These are phyloP conservation scores for Ifrita kowaldi DNA, from an alignment of 2,113 vertebrate species.

Conservation along the genomic window DNA sequence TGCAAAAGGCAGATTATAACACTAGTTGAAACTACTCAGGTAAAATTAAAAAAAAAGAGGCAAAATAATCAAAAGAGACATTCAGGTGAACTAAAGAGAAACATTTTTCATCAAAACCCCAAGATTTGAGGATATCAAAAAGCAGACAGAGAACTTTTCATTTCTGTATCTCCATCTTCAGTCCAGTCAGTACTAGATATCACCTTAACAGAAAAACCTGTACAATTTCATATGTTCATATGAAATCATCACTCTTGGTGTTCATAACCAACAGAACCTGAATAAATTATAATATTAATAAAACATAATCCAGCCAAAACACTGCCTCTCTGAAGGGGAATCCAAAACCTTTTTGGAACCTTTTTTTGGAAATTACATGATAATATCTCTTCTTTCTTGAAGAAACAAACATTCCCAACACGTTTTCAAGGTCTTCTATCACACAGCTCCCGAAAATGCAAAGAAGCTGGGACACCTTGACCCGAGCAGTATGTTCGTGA, in stretches of 20 bases:
- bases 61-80: not conserved
- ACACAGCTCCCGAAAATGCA: not conserved
- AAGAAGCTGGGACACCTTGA: not conserved
- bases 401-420: not conserved
- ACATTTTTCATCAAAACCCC: not conserved
- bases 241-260: not conserved
- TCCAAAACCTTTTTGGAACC: not conserved
- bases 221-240: not conserved
- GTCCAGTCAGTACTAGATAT: not conserved
- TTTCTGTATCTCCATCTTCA: not conserved
- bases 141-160: not conserved
- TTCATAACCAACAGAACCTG: not conserved
- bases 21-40: not conserved
- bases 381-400: not conserved
- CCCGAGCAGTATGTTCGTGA: rapidly evolving
- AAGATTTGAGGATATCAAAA: not conserved
- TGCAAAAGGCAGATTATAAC: not conserved
- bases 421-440: not conserved
- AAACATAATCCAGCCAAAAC: not conserved
- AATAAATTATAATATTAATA: not conserved
- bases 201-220: not conserved
- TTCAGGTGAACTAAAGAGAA: not conserved
- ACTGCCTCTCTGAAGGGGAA: not conserved
- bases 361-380: not conserved
- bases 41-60: not conserved